Evolutionary conservation across 2,797 vertebrate species (phyloP).

Genomic region (Acanthurus tractus): DNA sequence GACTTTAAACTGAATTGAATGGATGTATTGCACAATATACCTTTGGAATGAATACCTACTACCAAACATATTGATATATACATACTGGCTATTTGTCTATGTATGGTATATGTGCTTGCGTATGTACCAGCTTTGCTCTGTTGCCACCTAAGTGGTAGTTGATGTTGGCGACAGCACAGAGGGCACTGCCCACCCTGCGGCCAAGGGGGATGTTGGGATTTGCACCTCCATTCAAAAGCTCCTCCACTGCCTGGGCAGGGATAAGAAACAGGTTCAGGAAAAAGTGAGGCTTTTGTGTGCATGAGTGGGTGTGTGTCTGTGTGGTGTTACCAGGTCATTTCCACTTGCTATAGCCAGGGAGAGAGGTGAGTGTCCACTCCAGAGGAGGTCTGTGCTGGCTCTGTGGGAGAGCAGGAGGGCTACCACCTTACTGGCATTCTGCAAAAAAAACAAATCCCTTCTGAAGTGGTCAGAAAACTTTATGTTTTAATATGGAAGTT

Average conservation of each 20-base stretch:
- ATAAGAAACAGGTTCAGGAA: neutral
- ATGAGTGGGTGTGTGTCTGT: neutral
- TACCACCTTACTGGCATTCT: constrained; percentile 86
- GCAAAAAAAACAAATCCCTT: constrained; percentile 12
- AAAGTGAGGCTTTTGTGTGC: neutral
- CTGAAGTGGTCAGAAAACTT: neutral
- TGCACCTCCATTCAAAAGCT: constrained; percentile 87
- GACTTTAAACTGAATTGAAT: too few species aligned
- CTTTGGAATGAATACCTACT: neutral
- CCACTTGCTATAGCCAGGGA: constrained; percentile 91
- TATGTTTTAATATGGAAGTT: too few species aligned
- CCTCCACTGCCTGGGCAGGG: constrained; percentile 84
- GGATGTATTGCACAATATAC: too few species aligned
- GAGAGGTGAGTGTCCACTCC: constrained; percentile 92
- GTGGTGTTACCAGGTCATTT: constrained; percentile 86
- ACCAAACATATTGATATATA: neutral
- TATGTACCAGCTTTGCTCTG: constrained; percentile 84
- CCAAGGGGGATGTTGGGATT: constrained; percentile 88
- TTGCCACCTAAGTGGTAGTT: constrained; percentile 76
- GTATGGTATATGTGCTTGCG: neutral
- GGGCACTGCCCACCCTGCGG: constrained; percentile 82
- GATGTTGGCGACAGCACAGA: constrained; percentile 87
- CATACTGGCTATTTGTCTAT: neutral
- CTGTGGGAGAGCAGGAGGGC: constrained; percentile 85
- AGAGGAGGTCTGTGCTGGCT: constrained; percentile 85